Conservation (phyloP, 1,140 invertebrate species). For the Ips typographus region DNA sequence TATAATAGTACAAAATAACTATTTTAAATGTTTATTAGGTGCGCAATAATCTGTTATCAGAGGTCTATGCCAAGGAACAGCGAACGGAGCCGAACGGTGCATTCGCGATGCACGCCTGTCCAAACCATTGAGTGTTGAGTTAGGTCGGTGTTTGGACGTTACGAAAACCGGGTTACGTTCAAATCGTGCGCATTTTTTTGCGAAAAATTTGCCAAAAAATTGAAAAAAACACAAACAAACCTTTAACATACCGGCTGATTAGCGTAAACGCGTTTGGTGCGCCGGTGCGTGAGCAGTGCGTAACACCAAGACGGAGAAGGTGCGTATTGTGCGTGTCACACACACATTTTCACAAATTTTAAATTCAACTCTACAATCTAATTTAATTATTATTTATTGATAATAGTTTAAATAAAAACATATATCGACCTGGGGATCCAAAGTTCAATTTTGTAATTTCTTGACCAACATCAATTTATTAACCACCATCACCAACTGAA, state of each 20-base stretch:
- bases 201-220: neutral
- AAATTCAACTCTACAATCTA: too few species aligned
- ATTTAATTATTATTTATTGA: too few species aligned
- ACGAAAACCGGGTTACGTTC: constrained; percentile 16
- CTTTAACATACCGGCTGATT: constrained; percentile 2
- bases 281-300: constrained; percentile 8
- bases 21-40: constrained; percentile 6
- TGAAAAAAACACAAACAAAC: neutral
- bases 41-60: constrained; percentile 35
- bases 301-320: constrained; percentile 24
- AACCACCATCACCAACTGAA: too few species aligned
- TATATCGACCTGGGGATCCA: too few species aligned
- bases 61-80: constrained; percentile 39
- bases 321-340: constrained; percentile 38
- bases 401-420: too few species aligned
- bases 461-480: too few species aligned
- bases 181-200: neutral
- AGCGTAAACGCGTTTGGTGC: constrained; percentile 3
- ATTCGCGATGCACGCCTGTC: constrained; percentile 45
- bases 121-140: constrained; percentile 51
- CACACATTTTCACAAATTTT: neutral
- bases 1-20: neutral
- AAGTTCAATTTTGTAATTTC: too few species aligned
- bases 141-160: constrained; percentile 51
- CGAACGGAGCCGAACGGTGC: constrained; percentile 44